Evolutionary conservation across 2,888 invertebrate species (phyloP), one percentile per base, ranked within the genome.

Genomic region (Volucella inflata): DNA sequence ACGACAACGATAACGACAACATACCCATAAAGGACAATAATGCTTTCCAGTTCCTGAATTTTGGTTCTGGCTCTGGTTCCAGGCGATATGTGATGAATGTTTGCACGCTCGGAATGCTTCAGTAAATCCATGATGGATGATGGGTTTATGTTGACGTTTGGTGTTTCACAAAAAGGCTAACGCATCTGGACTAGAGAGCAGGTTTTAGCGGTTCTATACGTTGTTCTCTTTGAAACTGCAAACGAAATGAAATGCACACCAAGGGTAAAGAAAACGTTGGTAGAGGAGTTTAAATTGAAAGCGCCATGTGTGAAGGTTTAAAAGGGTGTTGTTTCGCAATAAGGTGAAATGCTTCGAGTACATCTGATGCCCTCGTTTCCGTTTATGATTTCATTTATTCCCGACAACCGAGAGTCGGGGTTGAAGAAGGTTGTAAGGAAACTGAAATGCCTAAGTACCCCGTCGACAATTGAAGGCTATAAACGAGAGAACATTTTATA

Each of bases 111-210:
- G 57, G 59, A 79, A 80, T 75, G 79, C 79, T 84, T 65, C 79
- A 80, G 75, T 79, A 84, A 84, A 79, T 84, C 78, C 70, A 55
- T 84, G 84, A 84, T 80, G 79, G 84, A 84, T 84, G 84, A 79
- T 79, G 84, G 79, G 75, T 71, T 79, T 67, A 74, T 78, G 83
- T 78, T 83, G 78, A 83, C 74, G 55, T 74, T 75, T 40, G 68
- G 67, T 62, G 67, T 62, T 55, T 82, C 57, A 30, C 59, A 12
- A 59, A 70, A 57, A 64, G 74, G 53, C 72, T 48, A 60, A 50
- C 44, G 72, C 40, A n/a, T 38, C 38, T 11, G 38, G 2, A 17
- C 17, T 3, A 0, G 30, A 10, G 50, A 8, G n/a, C 17, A 30
- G 4, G 1, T 8, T 9, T 10, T 9, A 6, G 2, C 21, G 14